These are phyloP conservation scores for Ceraclea dissimilis DNA, from an alignment of 2,888 invertebrate species.

Conservation along the genomic window DNA sequence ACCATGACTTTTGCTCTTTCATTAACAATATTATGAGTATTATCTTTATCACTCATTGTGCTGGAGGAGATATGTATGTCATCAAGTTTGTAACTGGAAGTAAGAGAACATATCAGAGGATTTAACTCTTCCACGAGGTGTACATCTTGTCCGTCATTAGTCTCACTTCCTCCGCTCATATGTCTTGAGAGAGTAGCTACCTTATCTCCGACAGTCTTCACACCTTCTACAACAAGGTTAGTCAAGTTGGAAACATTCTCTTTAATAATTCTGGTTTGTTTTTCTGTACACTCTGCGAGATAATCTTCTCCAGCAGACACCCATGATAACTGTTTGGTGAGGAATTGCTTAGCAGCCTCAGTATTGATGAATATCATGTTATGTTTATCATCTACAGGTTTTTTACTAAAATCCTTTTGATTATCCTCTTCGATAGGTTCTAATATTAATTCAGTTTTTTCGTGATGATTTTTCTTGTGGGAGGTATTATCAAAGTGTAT, in stretches of 20 bases:
- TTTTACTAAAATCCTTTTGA: conserved; percentile 3
- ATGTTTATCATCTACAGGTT: conserved; percentile 36
- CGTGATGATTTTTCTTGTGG: conserved; percentile 33
- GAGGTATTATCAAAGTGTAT: conserved; percentile 34
- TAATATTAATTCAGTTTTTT: conserved; percentile 29
- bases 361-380: conserved; percentile 71
- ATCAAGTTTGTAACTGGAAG: conserved; percentile 47
- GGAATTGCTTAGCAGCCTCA: conserved; percentile 67
- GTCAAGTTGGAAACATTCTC: conserved; percentile 69
- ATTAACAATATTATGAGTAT: conserved; percentile 49
- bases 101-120: conserved; percentile 41
- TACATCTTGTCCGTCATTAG: conserved; percentile 49
- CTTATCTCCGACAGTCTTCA: conserved; percentile 67
- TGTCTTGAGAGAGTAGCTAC: conserved; percentile 65
- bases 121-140: conserved; percentile 44
- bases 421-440: conserved; percentile 15
- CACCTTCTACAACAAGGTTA: conserved; percentile 66
- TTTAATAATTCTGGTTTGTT: conserved; percentile 60
- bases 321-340: conserved; percentile 67
- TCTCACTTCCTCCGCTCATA: conserved; percentile 66
- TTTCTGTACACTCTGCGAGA: conserved; percentile 57
- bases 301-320: conserved; percentile 63
- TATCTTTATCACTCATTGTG: conserved; percentile 58
- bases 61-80: conserved; percentile 60
- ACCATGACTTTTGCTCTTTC: conserved; percentile 51